Base-by-base conservation (phyloP, 2,797 vertebrate genomes). In the Muscicapa striata region DNA sequence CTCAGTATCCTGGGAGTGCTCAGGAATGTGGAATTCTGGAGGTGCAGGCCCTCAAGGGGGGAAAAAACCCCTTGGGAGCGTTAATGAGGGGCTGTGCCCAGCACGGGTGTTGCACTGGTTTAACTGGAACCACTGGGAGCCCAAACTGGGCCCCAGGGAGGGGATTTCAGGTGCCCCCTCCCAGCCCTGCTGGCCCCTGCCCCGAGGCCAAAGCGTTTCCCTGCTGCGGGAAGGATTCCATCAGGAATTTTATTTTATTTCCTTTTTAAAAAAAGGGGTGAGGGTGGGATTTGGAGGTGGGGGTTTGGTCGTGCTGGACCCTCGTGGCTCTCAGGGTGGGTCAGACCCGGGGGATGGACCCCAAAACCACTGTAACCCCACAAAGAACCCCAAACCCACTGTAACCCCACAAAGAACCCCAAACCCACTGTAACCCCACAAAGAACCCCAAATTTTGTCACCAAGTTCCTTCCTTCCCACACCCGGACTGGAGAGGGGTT, bases 51-150 rank as follows among this genome's bases (percentile, higher is more conserved):
- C 92, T 78, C 20, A 5, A 49, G 87, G 93, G 13, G 46, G 48
- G 4, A 22, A 83, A 86, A 69, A 73, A 8, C 14, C 55, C 32
- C 4, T 78, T 78, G 12, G 6, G 2, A 72, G 45, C 7, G 0
- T 23, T 79, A 76, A 91, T 83, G 20, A 83, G 84, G 72, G 81
- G 64, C 72, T 57, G 78, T 61, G 87, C 17, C 4, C 3, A 51
- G 32, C 80, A 66, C 51, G 23, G 90, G 77, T 38, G 82, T 68
- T 84, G 10, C 93, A 86, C 94, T 95, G 95, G 93, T 94, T 94
- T 58, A 14, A 94, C 93, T 91, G 76, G 91, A 74, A 87, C 6
- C 1, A 27, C 52, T 70, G 76, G 22, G 27, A 87, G 94, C 83
- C 90, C 90, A 11, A 89, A 70, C 91, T 76, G 87, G 91, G 87